Evolutionary conservation across 2,797 vertebrate species (phyloP).

Genomic region (Leptatherina wallacei): DNA sequence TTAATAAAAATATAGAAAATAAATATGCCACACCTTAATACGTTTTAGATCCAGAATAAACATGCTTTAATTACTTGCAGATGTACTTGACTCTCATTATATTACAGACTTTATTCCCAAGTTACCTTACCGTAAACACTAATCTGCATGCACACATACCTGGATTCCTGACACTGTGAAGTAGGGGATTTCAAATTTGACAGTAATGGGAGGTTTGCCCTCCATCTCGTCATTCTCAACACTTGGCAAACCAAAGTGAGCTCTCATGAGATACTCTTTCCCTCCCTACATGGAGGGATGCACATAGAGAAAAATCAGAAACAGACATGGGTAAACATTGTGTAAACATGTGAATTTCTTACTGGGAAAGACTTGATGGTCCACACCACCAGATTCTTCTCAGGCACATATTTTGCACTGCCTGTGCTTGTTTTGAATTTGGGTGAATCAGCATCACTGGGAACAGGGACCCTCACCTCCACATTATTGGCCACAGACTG

Average conservation of each 20-base stretch:
- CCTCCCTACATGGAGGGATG: constrained; percentile 82
- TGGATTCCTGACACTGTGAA: constrained; percentile 97
- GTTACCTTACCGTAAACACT: neutral
- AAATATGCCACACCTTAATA: neutral
- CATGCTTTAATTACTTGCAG: neutral
- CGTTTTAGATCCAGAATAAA: neutral
- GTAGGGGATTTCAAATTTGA: constrained; percentile 97
- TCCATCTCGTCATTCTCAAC: constrained; percentile 91
- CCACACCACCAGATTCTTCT: constrained; percentile 93
- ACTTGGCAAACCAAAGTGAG: constrained; percentile 94
- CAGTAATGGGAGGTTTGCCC: constrained; percentile 91
- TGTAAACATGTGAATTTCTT: constrained; percentile 56
- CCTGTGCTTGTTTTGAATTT: constrained; percentile 95
- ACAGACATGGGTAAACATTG: neutral
- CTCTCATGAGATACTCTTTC: constrained; percentile 93
- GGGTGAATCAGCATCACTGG: constrained; percentile 94
- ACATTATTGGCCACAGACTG: constrained; percentile 96
- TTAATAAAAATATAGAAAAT: neutral
- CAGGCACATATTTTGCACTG: constrained; percentile 89
- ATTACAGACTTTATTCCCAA: neutral
- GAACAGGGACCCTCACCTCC: constrained; percentile 92
- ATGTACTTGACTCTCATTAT: neutral
- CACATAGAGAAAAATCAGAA: constrained; percentile 16
- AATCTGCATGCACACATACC: constrained; percentile 66
- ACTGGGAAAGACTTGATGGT: constrained; percentile 96